Evolutionary conservation across 2,797 vertebrate species (phyloP), one percentile per base, ranked within the genome.

Genomic region (Sebastes diaconus): DNA sequence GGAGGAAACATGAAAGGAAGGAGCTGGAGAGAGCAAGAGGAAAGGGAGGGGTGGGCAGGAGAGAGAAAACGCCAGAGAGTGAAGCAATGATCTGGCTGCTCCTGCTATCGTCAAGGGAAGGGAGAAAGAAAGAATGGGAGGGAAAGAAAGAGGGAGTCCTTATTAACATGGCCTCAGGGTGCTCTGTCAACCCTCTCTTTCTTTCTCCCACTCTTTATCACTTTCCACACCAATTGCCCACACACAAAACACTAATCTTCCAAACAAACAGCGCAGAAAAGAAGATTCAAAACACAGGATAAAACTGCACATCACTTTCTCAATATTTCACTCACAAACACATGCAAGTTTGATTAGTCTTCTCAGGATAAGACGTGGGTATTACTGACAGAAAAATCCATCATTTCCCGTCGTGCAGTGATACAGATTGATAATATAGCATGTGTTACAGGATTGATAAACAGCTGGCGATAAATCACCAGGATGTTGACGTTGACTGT

Each of bases 71-170:
- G 18, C 77, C 84, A 83, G 81, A 76, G 86, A 88, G 79, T 83
- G 90, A 94, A 90, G 91, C 89, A 91, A 92, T 85, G 87, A 90
- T 90, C 84, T 90, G 90, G 92, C 86, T 79, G 78, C 83, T 90
- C 69, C 83, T 11, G 68, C 82, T 75, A 87, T 90, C 78, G 77
- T 87, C 89, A 73, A 81, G 86, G 87, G 88, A 93, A 86, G 69
- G 75, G 59, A 89, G 87, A 34, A 8, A 69, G 75, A 83, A 80
- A 68, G 72, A 82, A 87, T 12, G 36, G 75, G 68, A 81, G 50
- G 16, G 58, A 74, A 63, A 61, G 64, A 84, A 71, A 85, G 74
- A 80, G 69, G 20, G 76, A 79, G 82, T 77, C 81, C 71, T 73
- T 84, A 72, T 87, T 86, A 87, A 90, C 75, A 81, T 79, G 86